Evolutionary conservation across 1,140 invertebrate species (phyloP).

Genomic region (Palaemon carinicauda): DNA sequence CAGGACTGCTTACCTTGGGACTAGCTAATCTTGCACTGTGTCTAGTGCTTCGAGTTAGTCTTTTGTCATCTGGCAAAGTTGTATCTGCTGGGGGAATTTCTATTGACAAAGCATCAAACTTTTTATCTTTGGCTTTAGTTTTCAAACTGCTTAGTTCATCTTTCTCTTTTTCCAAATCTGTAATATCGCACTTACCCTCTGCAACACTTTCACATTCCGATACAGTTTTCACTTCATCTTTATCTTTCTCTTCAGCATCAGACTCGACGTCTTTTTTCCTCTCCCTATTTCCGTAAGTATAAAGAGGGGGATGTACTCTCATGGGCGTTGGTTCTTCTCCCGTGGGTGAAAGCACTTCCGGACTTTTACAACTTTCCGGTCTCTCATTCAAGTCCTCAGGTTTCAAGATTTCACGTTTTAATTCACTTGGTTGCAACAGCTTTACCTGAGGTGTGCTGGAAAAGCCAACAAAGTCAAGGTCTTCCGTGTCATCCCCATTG

Average conservation of each 20-base stretch:
- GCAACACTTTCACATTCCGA: slow-evolving; percentile 33
- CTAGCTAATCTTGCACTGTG: slow-evolving; percentile 57
- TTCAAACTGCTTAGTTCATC: slow-evolving; percentile 10
- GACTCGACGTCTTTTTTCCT: slow-evolving; percentile 59
- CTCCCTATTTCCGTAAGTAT: slow-evolving; percentile 59
- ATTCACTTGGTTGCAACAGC: slow-evolving; percentile 30
- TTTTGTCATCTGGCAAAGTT: slow-evolving; percentile 53
- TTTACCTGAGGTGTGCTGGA: slow-evolving; percentile 55
- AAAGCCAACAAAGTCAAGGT: slow-evolving; percentile 59
- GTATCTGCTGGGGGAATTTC: slow-evolving; percentile 53
- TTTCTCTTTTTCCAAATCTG: slow-evolving; percentile 45
- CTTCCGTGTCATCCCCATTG: slow-evolving; percentile 52
- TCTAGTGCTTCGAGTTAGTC: slow-evolving; percentile 55
- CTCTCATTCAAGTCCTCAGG: slow-evolving; percentile 3
- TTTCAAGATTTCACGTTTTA: slow-evolving; percentile 41
- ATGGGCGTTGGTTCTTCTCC: slow-evolving; percentile 59
- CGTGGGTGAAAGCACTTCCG: slow-evolving; percentile 53
- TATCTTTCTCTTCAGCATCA: slow-evolving; percentile 58
- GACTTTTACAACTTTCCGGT: slow-evolving; percentile 40
- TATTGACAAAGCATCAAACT: slow-evolving; percentile 58
- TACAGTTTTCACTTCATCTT: slow-evolving; percentile 38
- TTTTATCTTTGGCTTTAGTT: slow-evolving; percentile 49
- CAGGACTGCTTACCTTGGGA: slow-evolving; percentile 58
- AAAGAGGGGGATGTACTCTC: slow-evolving; percentile 59
- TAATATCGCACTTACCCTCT: slow-evolving; percentile 21